Base-by-base conservation (phyloP, 1,140 invertebrate genomes). In the Muscidifurax raptorellus region DNA sequence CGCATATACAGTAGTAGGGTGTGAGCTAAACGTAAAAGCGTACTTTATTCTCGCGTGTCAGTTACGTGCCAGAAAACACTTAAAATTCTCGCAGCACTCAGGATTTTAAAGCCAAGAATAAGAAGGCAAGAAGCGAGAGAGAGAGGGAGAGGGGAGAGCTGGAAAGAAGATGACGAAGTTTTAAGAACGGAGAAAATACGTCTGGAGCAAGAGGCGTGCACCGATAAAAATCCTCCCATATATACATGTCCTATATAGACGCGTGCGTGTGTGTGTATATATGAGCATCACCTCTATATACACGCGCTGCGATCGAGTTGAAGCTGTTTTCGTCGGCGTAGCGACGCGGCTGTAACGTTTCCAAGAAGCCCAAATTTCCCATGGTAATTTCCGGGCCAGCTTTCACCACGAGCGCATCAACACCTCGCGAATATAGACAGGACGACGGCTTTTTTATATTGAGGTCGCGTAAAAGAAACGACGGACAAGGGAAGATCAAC, bases 61-160 rank as follows among this genome's bases (percentile, higher is more conserved):
- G 85, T 79, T 80, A 76, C 85, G 85, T 83, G 85, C 80, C 85
- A 86, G 77, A 86, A 86, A 86, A 86, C 85, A 86, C 85, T 86
- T 86, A 86, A 86, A 86, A 86, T 86, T 86, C 80, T 74, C 84
- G 75, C 84, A 75, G 84, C 84, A 81, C 83, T 85, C 72, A 80
- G 77, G 83, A 84, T 84, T 84, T 80, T 84, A 80, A 84, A 84
- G 71, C 52, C 79, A 71, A 77, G 84, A 85, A 81, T 85, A 85
- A 81, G 72, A 85, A 81, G 76, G 64, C 84, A 40, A 44, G 30
- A 44, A 47, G 30, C 36, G 36, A 27, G 27, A 5, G 66, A 67
- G 66, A 67, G 64, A n/a, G 64, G 0, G n/a, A 67, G 64, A 67
- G 64, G 4, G 64, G 10, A 13, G 30, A 25, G 12, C 22, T 47